phyloP scores from a whole-genome alignment of 2,888 invertebrate species.

The Drosophila basisetae region DNA sequence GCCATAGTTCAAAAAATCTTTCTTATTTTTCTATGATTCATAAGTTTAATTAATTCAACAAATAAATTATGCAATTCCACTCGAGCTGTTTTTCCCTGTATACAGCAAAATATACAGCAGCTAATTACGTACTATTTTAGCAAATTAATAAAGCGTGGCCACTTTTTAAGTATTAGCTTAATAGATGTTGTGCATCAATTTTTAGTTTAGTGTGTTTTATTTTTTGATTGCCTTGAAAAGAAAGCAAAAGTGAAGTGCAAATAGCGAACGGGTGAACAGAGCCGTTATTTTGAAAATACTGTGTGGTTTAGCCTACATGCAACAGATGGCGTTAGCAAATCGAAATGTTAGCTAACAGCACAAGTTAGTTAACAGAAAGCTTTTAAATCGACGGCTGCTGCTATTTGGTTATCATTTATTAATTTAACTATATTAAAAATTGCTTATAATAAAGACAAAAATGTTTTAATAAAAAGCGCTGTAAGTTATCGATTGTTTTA shows the following conservation, averaged over 20 bases:
- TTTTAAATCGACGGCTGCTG: background rate
- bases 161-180: slow-evolving; percentile 13
- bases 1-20: background rate
- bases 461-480: background rate
- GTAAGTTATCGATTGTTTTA: fast-evolving
- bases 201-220: background rate
- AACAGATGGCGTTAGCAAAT: slow-evolving; percentile 33
- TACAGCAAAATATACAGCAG: slow-evolving; percentile 11
- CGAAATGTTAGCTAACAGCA: background rate
- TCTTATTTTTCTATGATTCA: slow-evolving; percentile 7
- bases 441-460: background rate
- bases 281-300: background rate
- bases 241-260: slow-evolving; percentile 22
- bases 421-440: background rate
- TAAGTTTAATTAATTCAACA: slow-evolving; percentile 9
- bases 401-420: background rate
- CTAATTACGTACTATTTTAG: slow-evolving; percentile 24
- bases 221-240: slow-evolving; percentile 1
- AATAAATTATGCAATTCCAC: slow-evolving; percentile 15
- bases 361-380: slow-evolving; percentile 26
- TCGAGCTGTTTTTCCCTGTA: slow-evolving; percentile 12
- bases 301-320: background rate
- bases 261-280: background rate
- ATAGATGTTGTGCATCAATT: slow-evolving; percentile 15
- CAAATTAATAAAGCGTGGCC: slow-evolving; percentile 50